Conservation (phyloP, 2,888 invertebrate species). For the Abscondita cerata region DNA sequence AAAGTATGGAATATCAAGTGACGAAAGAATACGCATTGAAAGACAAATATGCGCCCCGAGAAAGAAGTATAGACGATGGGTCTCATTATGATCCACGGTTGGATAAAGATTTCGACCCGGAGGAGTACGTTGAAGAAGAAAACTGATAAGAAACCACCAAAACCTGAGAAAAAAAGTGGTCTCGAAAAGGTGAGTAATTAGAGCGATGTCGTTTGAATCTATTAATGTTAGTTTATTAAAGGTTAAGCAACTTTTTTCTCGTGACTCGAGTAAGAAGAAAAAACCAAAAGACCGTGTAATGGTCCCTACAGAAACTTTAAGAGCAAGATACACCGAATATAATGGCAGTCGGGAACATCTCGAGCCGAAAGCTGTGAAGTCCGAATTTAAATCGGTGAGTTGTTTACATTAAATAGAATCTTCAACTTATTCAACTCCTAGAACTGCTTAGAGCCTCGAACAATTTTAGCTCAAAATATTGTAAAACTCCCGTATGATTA, state of each 20-base stretch:
- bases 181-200: slow-evolving; percentile 69
- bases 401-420: background rate
- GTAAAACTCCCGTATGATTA: too few relatives aligned
- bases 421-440: too few relatives aligned
- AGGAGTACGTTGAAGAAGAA: slow-evolving; percentile 57
- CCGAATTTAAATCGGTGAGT: slow-evolving; percentile 52
- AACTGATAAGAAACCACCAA: slow-evolving; percentile 62
- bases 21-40: slow-evolving; percentile 57
- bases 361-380: slow-evolving; percentile 50
- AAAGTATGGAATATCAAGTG: slow-evolving; percentile 61
- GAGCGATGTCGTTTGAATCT: background rate
- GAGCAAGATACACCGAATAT: slow-evolving; percentile 67
- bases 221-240: slow-evolving; percentile 45
- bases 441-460: too few relatives aligned
- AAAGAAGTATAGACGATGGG: slow-evolving; percentile 71
- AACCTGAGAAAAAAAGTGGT: slow-evolving; percentile 72
- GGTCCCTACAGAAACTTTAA: slow-evolving; percentile 64
- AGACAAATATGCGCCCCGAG: slow-evolving; percentile 63
- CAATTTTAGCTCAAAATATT: too few relatives aligned
- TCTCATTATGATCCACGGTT: slow-evolving; percentile 70
- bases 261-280: slow-evolving; percentile 71
- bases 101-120: slow-evolving; percentile 61
- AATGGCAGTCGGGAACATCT: slow-evolving; percentile 61
- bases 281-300: slow-evolving; percentile 60
- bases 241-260: slow-evolving; percentile 78